These are phyloP conservation scores for Trachelus tabidus DNA, from an alignment of 2,888 invertebrate species.

Conservation along the genomic window DNA sequence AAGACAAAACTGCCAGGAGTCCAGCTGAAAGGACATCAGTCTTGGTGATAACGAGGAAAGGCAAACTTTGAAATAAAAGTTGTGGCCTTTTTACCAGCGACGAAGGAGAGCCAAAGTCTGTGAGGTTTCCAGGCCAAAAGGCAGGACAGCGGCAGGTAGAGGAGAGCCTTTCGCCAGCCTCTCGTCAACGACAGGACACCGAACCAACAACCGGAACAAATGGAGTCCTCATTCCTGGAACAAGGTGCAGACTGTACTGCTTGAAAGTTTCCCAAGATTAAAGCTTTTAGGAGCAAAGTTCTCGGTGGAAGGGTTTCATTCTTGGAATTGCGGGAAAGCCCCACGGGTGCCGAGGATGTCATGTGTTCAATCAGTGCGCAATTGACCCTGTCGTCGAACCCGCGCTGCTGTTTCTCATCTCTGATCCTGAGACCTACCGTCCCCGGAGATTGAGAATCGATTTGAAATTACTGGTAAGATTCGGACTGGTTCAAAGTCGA, in stretches of 20 bases:
- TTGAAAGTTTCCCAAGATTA: not conserved
- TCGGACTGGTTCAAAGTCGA: no score
- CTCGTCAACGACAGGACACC: constrained; percentile 61
- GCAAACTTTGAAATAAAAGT: no score
- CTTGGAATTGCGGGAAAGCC: no score
- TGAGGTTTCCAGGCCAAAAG: constrained; percentile 65
- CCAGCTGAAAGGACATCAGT: constrained; percentile 42
- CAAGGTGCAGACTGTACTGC: constrained; percentile 7
- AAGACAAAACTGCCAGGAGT: constrained; percentile 48
- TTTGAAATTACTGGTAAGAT: no score
- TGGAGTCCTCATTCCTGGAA: constrained; percentile 64
- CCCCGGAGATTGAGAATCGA: no score
- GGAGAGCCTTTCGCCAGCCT: constrained; percentile 65
- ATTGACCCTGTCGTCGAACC: no score
- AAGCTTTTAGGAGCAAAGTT: no score
- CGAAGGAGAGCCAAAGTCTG: constrained; percentile 65
- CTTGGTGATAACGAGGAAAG: not conserved
- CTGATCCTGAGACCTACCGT: no score
- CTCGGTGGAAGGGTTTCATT: no score
- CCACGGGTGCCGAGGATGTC: no score
- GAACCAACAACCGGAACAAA: constrained; percentile 64
- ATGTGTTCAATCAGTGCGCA: no score
- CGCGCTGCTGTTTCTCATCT: no score
- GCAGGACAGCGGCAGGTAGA: constrained; percentile 63
- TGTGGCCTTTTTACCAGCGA: constrained; percentile 56